phyloP scores from a whole-genome alignment of 2,113 vertebrate genomes.

The Riparia riparia region DNA sequence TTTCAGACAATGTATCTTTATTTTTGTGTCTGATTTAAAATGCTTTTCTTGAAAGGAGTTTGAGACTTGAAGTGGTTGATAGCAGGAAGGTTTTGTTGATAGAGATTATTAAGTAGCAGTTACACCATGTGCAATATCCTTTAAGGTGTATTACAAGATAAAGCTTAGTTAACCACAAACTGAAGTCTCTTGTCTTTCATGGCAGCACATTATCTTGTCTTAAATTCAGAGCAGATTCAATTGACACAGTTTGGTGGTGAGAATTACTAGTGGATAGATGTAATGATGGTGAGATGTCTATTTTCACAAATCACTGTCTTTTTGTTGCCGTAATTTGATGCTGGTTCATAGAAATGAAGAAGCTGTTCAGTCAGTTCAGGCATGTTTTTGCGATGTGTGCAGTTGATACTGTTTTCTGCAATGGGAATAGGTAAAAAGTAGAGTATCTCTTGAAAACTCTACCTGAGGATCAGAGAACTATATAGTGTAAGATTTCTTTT shows the following conservation, averaged over 20 bases:
- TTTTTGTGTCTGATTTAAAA: not conserved
- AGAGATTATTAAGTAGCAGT: not conserved
- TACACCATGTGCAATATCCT: not conserved
- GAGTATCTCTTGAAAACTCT: not conserved
- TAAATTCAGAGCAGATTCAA: not conserved
- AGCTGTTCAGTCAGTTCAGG: not conserved
- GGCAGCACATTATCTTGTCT: not conserved
- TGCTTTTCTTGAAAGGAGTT: not conserved
- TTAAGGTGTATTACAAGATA: not conserved
- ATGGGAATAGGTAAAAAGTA: not conserved
- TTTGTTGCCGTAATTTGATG: not conserved
- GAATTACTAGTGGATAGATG: not conserved
- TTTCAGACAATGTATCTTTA: not conserved
- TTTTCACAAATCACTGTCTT: not conserved
- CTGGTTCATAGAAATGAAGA: not conserved
- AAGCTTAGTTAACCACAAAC: not conserved
- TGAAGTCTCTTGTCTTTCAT: not conserved
- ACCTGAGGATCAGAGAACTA: not conserved
- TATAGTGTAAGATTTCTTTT: not conserved
- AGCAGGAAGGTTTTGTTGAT: not conserved
- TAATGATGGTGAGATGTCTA: not conserved
- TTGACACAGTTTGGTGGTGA: not conserved
- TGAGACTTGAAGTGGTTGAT: not conserved
- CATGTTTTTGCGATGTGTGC: not conserved
- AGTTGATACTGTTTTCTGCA: not conserved